Evolutionary conservation across 2,888 invertebrate genomes (phyloP).

Genomic region (Cephus spinipes): DNA sequence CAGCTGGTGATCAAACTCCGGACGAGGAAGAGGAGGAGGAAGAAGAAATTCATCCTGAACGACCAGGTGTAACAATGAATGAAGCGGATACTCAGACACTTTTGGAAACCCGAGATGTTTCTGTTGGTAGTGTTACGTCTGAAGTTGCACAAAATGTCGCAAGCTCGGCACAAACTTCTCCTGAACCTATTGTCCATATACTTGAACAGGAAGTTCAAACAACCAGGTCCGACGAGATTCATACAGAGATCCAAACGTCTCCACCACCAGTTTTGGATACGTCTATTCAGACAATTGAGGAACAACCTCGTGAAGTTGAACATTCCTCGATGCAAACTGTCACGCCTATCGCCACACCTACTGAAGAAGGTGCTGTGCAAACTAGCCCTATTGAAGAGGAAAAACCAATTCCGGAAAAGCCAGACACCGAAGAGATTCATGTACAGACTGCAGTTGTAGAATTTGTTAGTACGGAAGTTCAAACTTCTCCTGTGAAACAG

Average conservation of each 20-base stretch:
- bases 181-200: constrained; percentile 66
- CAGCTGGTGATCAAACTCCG: constrained; percentile 31
- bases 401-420: constrained; percentile 22
- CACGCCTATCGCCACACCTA: constrained; percentile 62
- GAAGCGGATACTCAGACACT: constrained; percentile 53
- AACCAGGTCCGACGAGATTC: constrained; percentile 66
- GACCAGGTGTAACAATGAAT: constrained; percentile 63
- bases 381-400: constrained; percentile 59
- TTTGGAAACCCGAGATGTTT: constrained; percentile 43
- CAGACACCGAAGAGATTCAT: constrained; percentile 16
- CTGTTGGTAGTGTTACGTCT: constrained; percentile 38
- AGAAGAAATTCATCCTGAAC: constrained; percentile 61
- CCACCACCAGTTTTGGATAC: constrained; percentile 71
- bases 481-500: constrained; percentile 52
- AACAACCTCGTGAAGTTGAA: constrained; percentile 64
- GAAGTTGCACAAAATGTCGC: constrained; percentile 29
- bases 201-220: constrained; percentile 69
- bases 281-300: constrained; percentile 44
- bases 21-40: constrained; percentile 26
- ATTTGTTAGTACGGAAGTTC: constrained; percentile 38
- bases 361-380: constrained; percentile 63
- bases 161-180: constrained; percentile 72
- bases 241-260: constrained; percentile 71
- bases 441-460: constrained; percentile 19
- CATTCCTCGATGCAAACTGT: constrained; percentile 67